Evolutionary conservation across 2,113 vertebrate species (phyloP).

Genomic region (Fukomys damarensis): DNA sequence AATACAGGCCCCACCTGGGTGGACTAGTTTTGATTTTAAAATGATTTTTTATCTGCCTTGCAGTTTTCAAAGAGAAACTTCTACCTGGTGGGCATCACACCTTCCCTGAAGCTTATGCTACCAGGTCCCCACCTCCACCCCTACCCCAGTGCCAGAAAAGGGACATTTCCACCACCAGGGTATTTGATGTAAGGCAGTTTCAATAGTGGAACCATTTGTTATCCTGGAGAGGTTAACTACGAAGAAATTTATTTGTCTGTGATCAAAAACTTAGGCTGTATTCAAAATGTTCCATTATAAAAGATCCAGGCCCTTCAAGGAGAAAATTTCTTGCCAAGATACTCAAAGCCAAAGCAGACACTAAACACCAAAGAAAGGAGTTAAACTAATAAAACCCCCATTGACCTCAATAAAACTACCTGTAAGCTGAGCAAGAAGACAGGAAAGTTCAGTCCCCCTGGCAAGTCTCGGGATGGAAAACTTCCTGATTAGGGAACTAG

Average conservation of each 20-base stretch:
- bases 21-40: slow-evolving; percentile 24
- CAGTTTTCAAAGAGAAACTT: slow-evolving; percentile 28
- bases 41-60: background rate
- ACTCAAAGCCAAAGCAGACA: slow-evolving; percentile 30
- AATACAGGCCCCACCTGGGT: background rate
- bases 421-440: background rate
- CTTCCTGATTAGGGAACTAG: background rate
- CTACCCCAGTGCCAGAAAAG: background rate
- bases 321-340: slow-evolving; percentile 26
- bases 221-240: background rate
- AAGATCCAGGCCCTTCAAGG: slow-evolving; percentile 27
- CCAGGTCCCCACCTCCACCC: background rate
- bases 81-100: background rate
- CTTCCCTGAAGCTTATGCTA: background rate
- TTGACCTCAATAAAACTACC: background rate
- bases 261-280: background rate
- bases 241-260: slow-evolving; percentile 6
- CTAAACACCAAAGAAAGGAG: background rate
- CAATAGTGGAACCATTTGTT: background rate
- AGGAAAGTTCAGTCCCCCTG: background rate
- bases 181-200: background rate
- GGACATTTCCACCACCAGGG: background rate
- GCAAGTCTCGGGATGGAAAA: background rate
- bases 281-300: slow-evolving; percentile 11
- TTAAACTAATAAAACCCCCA: slow-evolving; percentile 10